Percentiles rank a stretch among this genome's conserved stretches.
Conservation (phyloP, 2,113 vertebrate species). For the Dinomys branickii region DNA sequence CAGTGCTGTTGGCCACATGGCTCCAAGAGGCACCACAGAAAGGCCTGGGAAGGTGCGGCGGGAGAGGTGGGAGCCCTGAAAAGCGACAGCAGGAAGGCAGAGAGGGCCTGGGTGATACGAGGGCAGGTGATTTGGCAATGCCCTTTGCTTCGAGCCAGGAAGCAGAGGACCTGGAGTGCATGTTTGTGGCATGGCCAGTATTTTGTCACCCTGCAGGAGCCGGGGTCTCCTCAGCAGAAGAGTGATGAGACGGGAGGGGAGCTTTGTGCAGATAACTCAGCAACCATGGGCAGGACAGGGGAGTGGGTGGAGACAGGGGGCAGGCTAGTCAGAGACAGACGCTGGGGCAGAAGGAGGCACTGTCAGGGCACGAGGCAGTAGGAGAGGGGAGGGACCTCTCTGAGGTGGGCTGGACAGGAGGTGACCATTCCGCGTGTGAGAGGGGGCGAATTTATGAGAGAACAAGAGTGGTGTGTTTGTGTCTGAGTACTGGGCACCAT, state of each 20-base stretch:
- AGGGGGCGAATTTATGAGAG: neutral
- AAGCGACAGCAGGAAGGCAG: neutral
- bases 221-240: neutral
- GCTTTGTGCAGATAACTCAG: neutral
- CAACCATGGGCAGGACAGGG: rapidly evolving
- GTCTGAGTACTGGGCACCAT: neutral
- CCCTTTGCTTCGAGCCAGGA: neutral
- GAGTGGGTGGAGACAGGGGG: neutral
- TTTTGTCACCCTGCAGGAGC: neutral
- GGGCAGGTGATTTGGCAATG: neutral
- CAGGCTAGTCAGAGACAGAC: neutral
- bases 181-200: neutral
- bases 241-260: neutral
- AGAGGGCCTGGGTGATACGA: neutral
- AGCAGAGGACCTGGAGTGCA: rapidly evolving
- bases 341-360: rapidly evolving
- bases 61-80: neutral
- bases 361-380: rapidly evolving
- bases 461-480: neutral
- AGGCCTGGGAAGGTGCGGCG: neutral
- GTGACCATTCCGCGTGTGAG: neutral
- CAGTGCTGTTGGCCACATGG: neutral
- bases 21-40: neutral
- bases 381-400: neutral
- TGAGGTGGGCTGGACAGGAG: neutral